Base-by-base conservation (phyloP, 2,797 vertebrate species). In the Siniperca scherzeri region DNA sequence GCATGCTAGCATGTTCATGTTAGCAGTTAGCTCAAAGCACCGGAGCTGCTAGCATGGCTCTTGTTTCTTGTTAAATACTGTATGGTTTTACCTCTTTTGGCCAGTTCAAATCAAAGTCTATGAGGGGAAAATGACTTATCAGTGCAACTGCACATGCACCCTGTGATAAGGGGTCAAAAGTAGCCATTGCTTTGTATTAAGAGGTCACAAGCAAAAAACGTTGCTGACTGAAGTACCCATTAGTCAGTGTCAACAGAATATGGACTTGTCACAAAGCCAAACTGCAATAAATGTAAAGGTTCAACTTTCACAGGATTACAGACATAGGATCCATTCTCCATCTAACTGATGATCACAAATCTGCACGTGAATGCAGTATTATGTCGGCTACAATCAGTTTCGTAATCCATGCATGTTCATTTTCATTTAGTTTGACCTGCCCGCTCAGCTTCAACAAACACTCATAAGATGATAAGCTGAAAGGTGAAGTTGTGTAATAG, bases 281-380 rank as follows among this genome's bases (percentile, higher is more conserved):
- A 66, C 9, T 21, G 65, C 2, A 12, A 56, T 42, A n/a, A 11
- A n/a, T 44, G 36, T 53, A 50, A 52, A 73, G 60, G n/a, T 65
- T 73, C 16, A 55, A 22, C 67, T 65, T 67, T 60, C 25, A 76
- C 56, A 74, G 69, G 77, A 80, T 86, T 82, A 83, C 7, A 70
- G 46, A 21, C n/a, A 19, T 5, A 69, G 40, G 17, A 66, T 64
- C 59, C 3, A 27, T 74, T 70, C 42, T 65, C 61, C 67, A 82
- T 75, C 78, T 81, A 74, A 53, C 61, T 59, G 60, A 75, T 67
- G 53, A 80, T 38, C 25, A 33, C 53, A 74, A 56, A 84, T 81
- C 33, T 75, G 50, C 30, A 53, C 38, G 17, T n/a, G 61, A 57
- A 64, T 16, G 16, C 56, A 59, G 52, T 55, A 10, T 69, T n/a